Conservation (phyloP, 35 echinoderm and acorn worm species). For the Apostichopus californicus region DNA sequence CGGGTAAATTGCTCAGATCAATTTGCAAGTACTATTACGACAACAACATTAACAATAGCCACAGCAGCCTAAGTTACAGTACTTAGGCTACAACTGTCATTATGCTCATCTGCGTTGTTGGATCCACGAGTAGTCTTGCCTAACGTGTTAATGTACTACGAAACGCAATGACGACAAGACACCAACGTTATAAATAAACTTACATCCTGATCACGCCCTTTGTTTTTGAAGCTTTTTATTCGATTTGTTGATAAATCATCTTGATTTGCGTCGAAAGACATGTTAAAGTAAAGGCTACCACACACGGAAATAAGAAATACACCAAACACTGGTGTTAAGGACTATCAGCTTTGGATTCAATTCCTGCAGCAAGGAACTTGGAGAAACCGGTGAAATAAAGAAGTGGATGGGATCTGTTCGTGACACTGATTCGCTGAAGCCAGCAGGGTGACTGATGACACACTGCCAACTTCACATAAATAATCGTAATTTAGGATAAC, state of each 20-base stretch:
- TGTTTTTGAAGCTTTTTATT: slow-evolving; percentile 94
- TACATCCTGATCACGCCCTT: slow-evolving; percentile 95
- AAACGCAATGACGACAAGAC: slow-evolving; percentile 44
- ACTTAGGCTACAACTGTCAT: too few species aligned
- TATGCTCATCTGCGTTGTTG: neutral
- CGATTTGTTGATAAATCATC: slow-evolving; percentile 66
- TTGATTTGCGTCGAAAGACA: slow-evolving; percentile 74
- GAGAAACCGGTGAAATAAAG: slow-evolving; percentile 82
- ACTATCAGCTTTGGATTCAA: slow-evolving; percentile 39
- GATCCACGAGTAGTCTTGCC: neutral
- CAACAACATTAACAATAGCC: too few species aligned
- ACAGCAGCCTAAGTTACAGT: too few species aligned
- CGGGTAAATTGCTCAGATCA: too few species aligned
- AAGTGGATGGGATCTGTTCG: slow-evolving; percentile 47
- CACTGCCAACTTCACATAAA: neutral
- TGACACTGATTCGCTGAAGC: slow-evolving; percentile 39
- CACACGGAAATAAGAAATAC: slow-evolving; percentile 28
- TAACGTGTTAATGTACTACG: slow-evolving; percentile 5
- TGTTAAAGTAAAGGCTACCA: slow-evolving; percentile 48
- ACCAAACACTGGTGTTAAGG: slow-evolving; percentile 7
- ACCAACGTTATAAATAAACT: slow-evolving; percentile 38
- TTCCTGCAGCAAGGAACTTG: slow-evolving; percentile 62
- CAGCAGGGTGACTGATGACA: neutral
- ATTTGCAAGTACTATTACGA: too few species aligned
- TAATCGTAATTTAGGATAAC: neutral